A percentile compares a stretch with the other conserved stretches of the same genome.
Evolutionary conservation across 2,113 vertebrate species (phyloP).

Genomic region (Fregetta grallaria): DNA sequence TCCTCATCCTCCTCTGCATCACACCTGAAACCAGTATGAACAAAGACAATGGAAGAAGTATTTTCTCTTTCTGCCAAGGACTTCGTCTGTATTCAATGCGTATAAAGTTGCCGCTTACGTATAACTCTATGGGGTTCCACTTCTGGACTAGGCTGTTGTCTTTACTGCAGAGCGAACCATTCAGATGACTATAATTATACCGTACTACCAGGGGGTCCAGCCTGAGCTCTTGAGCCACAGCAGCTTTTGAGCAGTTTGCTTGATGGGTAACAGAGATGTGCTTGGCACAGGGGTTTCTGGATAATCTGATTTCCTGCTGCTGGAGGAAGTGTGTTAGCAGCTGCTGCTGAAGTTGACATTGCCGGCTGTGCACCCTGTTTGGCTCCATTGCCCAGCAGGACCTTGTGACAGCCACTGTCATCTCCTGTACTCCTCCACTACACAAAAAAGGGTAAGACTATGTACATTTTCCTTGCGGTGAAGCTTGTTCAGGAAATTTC

Average conservation of each 20-base stretch:
- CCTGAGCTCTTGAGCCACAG: constrained; percentile 26
- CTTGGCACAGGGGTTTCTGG: not conserved
- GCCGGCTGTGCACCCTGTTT: not conserved
- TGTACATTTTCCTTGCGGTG: not conserved
- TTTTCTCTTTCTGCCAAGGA: constrained; percentile 27
- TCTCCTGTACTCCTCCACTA: not conserved
- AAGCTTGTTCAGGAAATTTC: not conserved
- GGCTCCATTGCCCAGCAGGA: not conserved
- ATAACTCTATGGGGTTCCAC: constrained; percentile 22
- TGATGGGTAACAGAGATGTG: not conserved
- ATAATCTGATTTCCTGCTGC: constrained; percentile 32
- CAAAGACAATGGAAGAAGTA: not conserved
- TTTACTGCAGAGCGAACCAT: constrained; percentile 18
- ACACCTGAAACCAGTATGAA: not conserved
- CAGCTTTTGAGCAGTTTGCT: not conserved
- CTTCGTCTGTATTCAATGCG: constrained; percentile 44
- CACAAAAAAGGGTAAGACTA: not conserved
- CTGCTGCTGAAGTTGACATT: constrained; percentile 6
- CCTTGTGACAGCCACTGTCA: not conserved
- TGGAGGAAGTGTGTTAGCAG: constrained; percentile 10
- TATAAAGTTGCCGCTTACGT: not conserved
- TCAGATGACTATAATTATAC: constrained; percentile 29
- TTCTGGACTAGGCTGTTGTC: constrained; percentile 17
- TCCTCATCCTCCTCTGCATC: not conserved
- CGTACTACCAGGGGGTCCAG: not conserved